phyloP scores from a whole-genome alignment of 2,888 invertebrate genomes.

The Brachycybe producta region DNA sequence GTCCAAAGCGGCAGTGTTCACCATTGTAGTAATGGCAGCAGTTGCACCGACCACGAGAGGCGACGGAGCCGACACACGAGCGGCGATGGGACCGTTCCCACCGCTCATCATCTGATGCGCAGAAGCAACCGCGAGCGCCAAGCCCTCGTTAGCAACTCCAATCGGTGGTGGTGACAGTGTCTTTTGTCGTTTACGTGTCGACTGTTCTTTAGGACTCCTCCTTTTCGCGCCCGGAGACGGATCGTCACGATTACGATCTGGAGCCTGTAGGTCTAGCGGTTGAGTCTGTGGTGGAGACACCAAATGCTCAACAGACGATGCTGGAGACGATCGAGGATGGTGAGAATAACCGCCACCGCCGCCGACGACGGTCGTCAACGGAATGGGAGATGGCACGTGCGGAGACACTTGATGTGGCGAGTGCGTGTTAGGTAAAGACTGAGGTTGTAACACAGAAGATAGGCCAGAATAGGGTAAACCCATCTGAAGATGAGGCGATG shows the following conservation, averaged over 20 bases:
- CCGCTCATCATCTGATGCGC: conserved; percentile 11
- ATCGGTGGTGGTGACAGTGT: background rate
- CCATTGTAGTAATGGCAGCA: conserved; percentile 51
- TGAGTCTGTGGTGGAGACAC: conserved; percentile 48
- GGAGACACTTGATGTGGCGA: background rate
- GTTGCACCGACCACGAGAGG: conserved; percentile 48
- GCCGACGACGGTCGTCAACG: background rate
- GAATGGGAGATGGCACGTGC: conserved; percentile 6
- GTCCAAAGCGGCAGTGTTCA: conserved; percentile 44
- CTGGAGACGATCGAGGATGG: conserved; percentile 5
- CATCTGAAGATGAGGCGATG: background rate
- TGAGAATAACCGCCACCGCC: background rate
- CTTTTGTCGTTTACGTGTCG: conserved; percentile 15
- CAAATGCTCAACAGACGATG: background rate
- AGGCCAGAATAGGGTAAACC: background rate
- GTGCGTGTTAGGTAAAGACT: background rate
- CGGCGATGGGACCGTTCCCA: conserved; percentile 30
- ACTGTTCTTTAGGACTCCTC: conserved; percentile 6
- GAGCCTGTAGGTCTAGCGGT: conserved; percentile 50
- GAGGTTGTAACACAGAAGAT: background rate
- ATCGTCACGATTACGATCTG: conserved; percentile 45
- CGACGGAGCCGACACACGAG: conserved; percentile 49
- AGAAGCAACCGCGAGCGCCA: conserved; percentile 10
- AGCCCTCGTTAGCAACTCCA: conserved; percentile 8
- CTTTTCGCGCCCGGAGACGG: conserved; percentile 50